Evolutionary conservation across 2,888 invertebrate species (phyloP), one percentile per base, ranked within the genome.

Genomic region (Nymphalis polychloros): DNA sequence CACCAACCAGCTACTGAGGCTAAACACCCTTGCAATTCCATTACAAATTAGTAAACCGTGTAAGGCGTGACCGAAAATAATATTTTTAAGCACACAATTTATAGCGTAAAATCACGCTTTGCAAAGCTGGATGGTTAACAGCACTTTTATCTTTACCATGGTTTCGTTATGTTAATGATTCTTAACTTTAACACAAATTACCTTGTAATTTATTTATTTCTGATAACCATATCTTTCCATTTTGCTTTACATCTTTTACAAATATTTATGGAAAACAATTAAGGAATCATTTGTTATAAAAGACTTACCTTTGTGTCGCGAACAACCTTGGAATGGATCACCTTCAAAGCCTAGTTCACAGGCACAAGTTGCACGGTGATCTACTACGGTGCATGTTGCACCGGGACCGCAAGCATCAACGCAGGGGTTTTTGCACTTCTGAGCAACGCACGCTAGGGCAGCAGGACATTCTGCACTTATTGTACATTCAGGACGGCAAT

Each of bases 391-490:
- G 82, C 95, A 94, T 66, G 93, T 78, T 59, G 95, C 93, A 68
- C 87, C 84, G 67, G 89, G 78, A 59, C 95, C 95, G 79, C 95
- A 96, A 3, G 95, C 94, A 72, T 95, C 95, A 53, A 94, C 92
- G 77, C 96, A 96, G 0, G 95, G 95, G 77, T 95, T 94, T 72
- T 91, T 90, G 81, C 95, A 95, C 76, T 91, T 93, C 78, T 94
- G 94, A 48, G 88, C 89, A 6, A 95, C 92, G 78, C 96, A 96
- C 8, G 96, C 95, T 70, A 93, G 87, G 62, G 94, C 92, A 0
- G 94, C 93, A 8, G 94, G 87, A 78, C 96, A 96, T 77, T 96
- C 96, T 0, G 95, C 93, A 79, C 94, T 95, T 60, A 95, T 94
- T 2, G 93, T 93, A 79, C 95, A 95, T 80, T 95, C 95, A 0